Evolutionary conservation across 2,797 vertebrate genomes (phyloP).

Genomic region (Chromis chromis): DNA sequence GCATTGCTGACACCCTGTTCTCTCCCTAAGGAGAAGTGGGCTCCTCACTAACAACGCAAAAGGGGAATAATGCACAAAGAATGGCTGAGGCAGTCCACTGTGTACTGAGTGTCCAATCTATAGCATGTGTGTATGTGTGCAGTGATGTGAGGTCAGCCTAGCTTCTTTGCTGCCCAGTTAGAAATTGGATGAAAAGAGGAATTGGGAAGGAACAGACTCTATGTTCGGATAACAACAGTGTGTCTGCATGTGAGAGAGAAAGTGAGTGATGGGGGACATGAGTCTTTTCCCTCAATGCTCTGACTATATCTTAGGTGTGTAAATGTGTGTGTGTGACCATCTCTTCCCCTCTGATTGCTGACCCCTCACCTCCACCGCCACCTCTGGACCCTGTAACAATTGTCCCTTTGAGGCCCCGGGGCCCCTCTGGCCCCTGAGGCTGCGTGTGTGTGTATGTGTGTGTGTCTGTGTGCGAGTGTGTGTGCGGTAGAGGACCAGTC

Average conservation of each 20-base stretch:
- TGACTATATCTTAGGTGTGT: conserved; percentile 14
- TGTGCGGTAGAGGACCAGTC: conserved; percentile 48
- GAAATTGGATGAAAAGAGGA: conserved; percentile 19
- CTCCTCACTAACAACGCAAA: conserved; percentile 52
- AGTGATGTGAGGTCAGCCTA: conserved; percentile 25
- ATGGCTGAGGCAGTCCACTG: conserved; percentile 33
- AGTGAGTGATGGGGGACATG: not conserved
- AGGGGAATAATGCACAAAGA: conserved; percentile 42
- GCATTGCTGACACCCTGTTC: conserved; percentile 53
- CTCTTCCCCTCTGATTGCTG: conserved; percentile 48
- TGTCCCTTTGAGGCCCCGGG: conserved; percentile 68
- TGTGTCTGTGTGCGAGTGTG: conserved; percentile 19
- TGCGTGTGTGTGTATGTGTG: conserved; percentile 2
- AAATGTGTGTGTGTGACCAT: conserved; percentile 16
- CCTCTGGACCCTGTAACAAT: conserved; percentile 73
- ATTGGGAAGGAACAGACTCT: conserved; percentile 16
- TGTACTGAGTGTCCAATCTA: conserved; percentile 20
- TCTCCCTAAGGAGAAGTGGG: conserved; percentile 42
- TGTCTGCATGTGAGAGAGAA: not conserved
- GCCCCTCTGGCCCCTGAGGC: conserved; percentile 34
- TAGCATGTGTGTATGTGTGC: conserved; percentile 1
- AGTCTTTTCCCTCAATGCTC: not conserved
- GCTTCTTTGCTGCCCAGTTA: conserved; percentile 24
- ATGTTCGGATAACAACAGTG: conserved; percentile 13
- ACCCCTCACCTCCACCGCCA: conserved; percentile 57